These are phyloP conservation scores for Phylloscopus whistleri DNA, from an alignment of 2,113 vertebrate species.

Conservation along the genomic window DNA sequence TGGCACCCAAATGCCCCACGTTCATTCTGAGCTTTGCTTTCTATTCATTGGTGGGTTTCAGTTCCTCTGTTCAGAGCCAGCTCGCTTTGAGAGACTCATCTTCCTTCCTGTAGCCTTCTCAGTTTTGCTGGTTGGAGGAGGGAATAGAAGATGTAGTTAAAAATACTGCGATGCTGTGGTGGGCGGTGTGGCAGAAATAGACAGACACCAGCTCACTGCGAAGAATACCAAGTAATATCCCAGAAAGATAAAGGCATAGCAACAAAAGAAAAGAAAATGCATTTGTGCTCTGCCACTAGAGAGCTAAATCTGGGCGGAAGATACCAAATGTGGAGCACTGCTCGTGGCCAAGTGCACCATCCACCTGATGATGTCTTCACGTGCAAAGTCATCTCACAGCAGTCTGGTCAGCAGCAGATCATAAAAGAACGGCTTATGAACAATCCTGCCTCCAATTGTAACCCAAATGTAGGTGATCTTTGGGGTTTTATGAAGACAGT, in stretches of 20 bases:
- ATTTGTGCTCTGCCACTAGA: background rate
- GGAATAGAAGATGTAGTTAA: conserved; percentile 50
- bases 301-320: background rate
- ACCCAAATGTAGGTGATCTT: background rate
- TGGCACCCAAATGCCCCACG: accelerated
- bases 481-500: background rate
- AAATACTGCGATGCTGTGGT: conserved; percentile 44
- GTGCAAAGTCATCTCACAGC: background rate
- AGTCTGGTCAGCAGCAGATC: background rate
- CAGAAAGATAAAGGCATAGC: conserved; percentile 28
- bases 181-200: conserved; percentile 61
- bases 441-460: background rate
- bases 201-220: conserved; percentile 30
- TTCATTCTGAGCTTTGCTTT: background rate
- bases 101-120: background rate
- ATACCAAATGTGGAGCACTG: background rate
- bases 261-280: conserved; percentile 7
- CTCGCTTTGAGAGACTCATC: background rate
- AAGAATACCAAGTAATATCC: conserved; percentile 48
- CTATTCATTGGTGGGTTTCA: background rate
- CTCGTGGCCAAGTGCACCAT: background rate
- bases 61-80: background rate
- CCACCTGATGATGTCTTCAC: background rate
- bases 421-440: background rate
- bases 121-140: background rate